Evolutionary conservation across 1,140 invertebrate genomes (phyloP).

Genomic region (Aphis gossypii): DNA sequence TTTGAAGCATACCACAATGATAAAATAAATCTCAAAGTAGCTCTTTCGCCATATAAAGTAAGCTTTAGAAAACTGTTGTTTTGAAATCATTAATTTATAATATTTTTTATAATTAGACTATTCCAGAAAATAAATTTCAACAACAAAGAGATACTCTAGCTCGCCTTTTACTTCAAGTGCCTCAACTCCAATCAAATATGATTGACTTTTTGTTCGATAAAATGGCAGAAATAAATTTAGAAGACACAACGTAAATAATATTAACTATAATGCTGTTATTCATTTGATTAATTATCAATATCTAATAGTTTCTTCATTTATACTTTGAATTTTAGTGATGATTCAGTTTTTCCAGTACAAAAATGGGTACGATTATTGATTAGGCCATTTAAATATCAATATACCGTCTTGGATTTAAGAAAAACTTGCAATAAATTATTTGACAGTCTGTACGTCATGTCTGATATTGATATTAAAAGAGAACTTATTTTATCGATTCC

Average conservation of each 20-base stretch:
- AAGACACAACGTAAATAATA: constrained; percentile 52
- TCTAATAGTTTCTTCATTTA: neutral
- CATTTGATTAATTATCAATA: neutral
- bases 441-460: constrained; percentile 57
- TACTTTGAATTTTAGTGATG: neutral
- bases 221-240: constrained; percentile 59
- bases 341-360: neutral
- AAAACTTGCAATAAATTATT: constrained; percentile 58
- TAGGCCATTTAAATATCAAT: constrained; percentile 59
- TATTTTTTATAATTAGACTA: neutral
- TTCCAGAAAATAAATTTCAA: constrained; percentile 41
- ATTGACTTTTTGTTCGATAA: constrained; percentile 60
- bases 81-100: neutral
- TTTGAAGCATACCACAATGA: constrained; percentile 39
- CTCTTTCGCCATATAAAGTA: constrained; percentile 38
- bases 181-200: constrained; percentile 58
- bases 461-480: constrained; percentile 58
- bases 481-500: constrained; percentile 50
- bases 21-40: constrained; percentile 31
- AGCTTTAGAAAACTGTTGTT: neutral
- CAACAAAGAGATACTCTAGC: constrained; percentile 59
- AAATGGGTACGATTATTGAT: constrained; percentile 60
- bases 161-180: constrained; percentile 60
- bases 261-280: neutral
- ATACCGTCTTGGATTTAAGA: constrained; percentile 53